Evolutionary conservation across 2,888 invertebrate species (phyloP), one percentile per base, ranked within the genome.

Genomic region (Hypselothyrea guttata): DNA sequence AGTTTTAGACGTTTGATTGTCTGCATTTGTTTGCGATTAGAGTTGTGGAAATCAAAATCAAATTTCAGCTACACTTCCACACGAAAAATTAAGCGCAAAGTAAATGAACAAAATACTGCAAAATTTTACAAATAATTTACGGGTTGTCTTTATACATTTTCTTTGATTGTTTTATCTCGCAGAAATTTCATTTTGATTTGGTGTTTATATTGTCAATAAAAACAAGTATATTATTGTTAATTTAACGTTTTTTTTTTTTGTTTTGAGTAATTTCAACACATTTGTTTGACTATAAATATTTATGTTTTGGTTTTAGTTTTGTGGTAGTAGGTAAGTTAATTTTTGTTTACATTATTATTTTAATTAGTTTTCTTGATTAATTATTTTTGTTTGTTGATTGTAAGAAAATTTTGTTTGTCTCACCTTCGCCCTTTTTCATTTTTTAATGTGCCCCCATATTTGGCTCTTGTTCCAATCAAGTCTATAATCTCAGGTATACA

Each of bases 401-500:
- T 75, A 75, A 75, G 53, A 81, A 78, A 84, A 85, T 83, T 86
- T 82, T 55, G 72, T 79, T 87, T 75, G 85, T 89, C 95, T 96
- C 95, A 98, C 98, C 98, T 98, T 96, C 99, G 96, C 93, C 99
- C 98, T 93, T 97, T 96, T 94, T 99, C 99, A 94, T 98, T 98
- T 95, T 99, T 98, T 95, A 98, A 97, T 92, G 98, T 97, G 92
- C 99, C 99, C 93, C 98, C 98, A 94, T 99, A 99, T 94, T 99
- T 98, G 93, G 98, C 98, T 93, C 98, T 96, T 94, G 97, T 97
- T 93, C 99, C 98, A 94, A 99, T 97, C 94, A 99, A 97, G 95
- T 99, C 99, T 93, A 98, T 98, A 93, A 99, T 99, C 95, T 99
- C 99, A 92, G 99, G 99, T 93, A 99, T 98, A 95, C 98, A 98